Evolutionary conservation across 2,797 vertebrate species (phyloP), one percentile per base, ranked within the genome.

Genomic region (Sebastes miniatus): DNA sequence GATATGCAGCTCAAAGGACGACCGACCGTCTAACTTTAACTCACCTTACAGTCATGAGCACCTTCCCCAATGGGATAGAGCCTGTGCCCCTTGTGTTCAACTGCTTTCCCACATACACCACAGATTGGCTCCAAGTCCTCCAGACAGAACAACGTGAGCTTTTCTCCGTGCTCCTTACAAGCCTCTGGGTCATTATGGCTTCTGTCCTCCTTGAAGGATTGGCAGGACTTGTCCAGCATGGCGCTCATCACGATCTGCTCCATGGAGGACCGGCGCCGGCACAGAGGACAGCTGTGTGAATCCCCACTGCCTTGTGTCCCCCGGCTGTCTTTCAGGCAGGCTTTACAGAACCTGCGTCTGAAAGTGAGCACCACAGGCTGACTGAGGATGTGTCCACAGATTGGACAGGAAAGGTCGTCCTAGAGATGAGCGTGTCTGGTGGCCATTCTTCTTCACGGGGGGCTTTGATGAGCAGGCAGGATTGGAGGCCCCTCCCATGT

Each of bases 271-370:
- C 83, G 74, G 92, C 34, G 11, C 34, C 34, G 0, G 36, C 97
- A 97, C 71, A 97, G 89, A 0, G 97, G 98, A 32, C 97, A 97
- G 25, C 78, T 80, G 34, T 90, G 95, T 16, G 87, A 85, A 69
- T 89, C 89, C 39, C 73, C 76, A 18, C 77, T 32, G 29, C 65
- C 87, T 76, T 93, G 88, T 47, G 75, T 83, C 3, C 94, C 93
- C 97, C 97, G 97, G 81, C 91, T 95, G 13, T 92, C 89, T 83
- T 89, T 93, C 31, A 97, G 87, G 57, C 97, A 97, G 20, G 68
- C 82, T 87, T 96, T 96, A 90, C 97, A 97, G 92, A 97, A 98
- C 86, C 94, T 96, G 86, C 97, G 97, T 63, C 94, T 96, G 86
- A 97, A 98, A 63, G 92, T 90, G 0, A 98, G 95, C 3, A 95